Evolutionary conservation across 1,140 invertebrate species (phyloP), one percentile per base, ranked within the genome.

Genomic region (Colletes latitarsis): DNA sequence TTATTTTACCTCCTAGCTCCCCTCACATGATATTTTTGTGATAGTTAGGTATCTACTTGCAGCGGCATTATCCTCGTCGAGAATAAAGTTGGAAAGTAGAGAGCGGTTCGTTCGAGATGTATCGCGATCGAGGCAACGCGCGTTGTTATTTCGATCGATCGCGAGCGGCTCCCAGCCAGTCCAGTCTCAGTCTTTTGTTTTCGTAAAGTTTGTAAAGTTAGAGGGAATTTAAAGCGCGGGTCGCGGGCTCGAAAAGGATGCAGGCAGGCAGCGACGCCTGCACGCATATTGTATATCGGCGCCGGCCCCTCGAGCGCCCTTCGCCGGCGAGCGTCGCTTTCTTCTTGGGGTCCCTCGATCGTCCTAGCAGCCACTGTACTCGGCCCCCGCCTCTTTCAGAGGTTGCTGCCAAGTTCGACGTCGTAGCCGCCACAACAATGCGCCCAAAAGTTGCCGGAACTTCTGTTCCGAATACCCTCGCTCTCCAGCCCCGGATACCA

Each of bases 381-480:
- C 15, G 15, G 15, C 53, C 73, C 53, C 52, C 14, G 43, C 70
- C 76, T 60, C 73, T 77, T 75, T 81, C 70, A 39, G 71, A 62
- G 81, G 66, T 79, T 74, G 80, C 78, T 88, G 85, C 86, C 88
- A 88, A 89, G 85, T 88, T 89, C 79, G 84, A 81, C 87, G 81
- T 88, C 77, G 77, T 43, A 69, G 68, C 77, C 81, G 79, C 88
- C 88, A 89, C 88, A 89, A 88, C 88, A 89, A 89, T 89, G 86
- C 88, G 78, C 70, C 79, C 21, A 78, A 83, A 89, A 89, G 88
- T 89, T 89, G 68, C 41, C 71, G 74, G 79, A 89, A 89, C 88
- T 89, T 87, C 81, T 76, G 79, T 64, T 76, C 55, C 68, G 72
- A 74, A 81, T 85, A 81, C 66, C 68, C 10, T 15, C n/a, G 49